These are phyloP conservation scores for Heterodera filipjevi DNA, from an alignment of 2,888 invertebrate species.

Conservation along the genomic window DNA sequence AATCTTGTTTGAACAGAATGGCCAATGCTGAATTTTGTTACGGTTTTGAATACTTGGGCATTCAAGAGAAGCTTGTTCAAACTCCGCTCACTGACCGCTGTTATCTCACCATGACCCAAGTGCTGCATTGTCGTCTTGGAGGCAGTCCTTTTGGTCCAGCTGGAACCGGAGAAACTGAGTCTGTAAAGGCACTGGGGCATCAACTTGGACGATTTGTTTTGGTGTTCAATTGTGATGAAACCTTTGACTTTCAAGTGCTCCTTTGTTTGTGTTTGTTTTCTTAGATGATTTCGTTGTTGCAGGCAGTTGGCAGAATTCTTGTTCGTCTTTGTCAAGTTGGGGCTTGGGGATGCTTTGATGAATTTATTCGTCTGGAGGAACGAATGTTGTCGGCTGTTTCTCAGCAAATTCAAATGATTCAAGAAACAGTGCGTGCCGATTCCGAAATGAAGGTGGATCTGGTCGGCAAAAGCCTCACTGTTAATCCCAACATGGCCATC, in stretches of 20 bases:
- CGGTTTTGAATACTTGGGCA: conserved; percentile 99
- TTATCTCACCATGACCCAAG: conserved; percentile 97
- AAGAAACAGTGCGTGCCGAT: conserved; percentile 60
- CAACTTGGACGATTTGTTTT: conserved; percentile 96
- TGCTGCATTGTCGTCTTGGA: conserved; percentile 76
- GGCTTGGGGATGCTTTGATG: conserved; percentile 99
- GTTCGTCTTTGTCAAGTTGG: conserved; percentile 96
- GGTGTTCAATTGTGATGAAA: conserved; percentile 99
- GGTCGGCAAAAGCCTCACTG: conserved; percentile 92
- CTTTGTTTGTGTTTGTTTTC: neutral
- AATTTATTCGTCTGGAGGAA: conserved; percentile 98
- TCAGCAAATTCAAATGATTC: conserved; percentile 96
- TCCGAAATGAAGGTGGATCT: conserved; percentile 61
- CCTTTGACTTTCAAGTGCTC: conserved; percentile 89
- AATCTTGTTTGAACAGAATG: conserved; percentile 97
- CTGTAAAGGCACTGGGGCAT: conserved; percentile 97
- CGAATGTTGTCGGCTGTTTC: conserved; percentile 98
- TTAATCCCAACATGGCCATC: conserved; percentile 97
- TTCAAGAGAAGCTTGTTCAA: conserved; percentile 73
- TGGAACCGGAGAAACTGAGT: conserved; percentile 99
- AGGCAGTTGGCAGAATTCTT: conserved; percentile 97
- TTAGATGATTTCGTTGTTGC: conserved; percentile 35
- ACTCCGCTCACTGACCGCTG: conserved; percentile 98
- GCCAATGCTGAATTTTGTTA: conserved; percentile 90
- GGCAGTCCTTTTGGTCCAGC: conserved; percentile 93